Evolutionary conservation across 2,797 vertebrate genomes (phyloP).

Genomic region (Amniataba percoides): DNA sequence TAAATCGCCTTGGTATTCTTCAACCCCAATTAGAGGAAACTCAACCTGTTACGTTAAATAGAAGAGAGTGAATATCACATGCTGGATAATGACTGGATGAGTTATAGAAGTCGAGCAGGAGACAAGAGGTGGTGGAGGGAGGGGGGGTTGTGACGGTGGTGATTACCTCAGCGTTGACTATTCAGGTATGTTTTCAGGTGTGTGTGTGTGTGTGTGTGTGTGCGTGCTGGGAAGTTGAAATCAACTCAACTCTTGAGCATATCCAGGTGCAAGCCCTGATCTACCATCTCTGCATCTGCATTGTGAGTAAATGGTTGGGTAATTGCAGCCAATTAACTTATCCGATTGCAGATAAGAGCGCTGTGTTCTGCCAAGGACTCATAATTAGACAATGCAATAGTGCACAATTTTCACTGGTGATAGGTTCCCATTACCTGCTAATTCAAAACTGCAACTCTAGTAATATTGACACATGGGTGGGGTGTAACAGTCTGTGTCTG

Average conservation of each 20-base stretch:
- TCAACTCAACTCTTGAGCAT: constrained; percentile 45
- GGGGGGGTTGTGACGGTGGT: constrained; percentile 33
- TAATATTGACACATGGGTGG: constrained; percentile 16
- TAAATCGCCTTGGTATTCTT: constrained; percentile 80
- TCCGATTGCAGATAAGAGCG: constrained; percentile 72
- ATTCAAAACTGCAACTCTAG: constrained; percentile 39
- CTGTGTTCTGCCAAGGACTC: constrained; percentile 44
- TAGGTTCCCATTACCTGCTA: constrained; percentile 56
- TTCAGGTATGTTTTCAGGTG: constrained; percentile 70
- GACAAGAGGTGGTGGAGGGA: constrained; percentile 32
- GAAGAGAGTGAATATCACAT: constrained; percentile 76
- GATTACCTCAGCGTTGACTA: constrained; percentile 68
- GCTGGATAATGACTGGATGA: constrained; percentile 76
- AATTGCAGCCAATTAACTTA: constrained; percentile 76
- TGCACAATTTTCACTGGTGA: constrained; percentile 51
- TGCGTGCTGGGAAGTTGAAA: constrained; percentile 45
- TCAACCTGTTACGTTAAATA: constrained; percentile 77
- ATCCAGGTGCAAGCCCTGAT: constrained; percentile 68
- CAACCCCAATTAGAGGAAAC: constrained; percentile 83
- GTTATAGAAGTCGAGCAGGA: constrained; percentile 63
- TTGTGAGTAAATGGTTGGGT: constrained; percentile 59
- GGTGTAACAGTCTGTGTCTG: constrained; percentile 8
- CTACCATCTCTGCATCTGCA: constrained; percentile 58
- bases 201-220: constrained; percentile 60
- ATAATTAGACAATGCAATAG: constrained; percentile 58